Conservation (phyloP, 2,797 vertebrate genomes). For the Acrossocheilus wenchowensis region DNA sequence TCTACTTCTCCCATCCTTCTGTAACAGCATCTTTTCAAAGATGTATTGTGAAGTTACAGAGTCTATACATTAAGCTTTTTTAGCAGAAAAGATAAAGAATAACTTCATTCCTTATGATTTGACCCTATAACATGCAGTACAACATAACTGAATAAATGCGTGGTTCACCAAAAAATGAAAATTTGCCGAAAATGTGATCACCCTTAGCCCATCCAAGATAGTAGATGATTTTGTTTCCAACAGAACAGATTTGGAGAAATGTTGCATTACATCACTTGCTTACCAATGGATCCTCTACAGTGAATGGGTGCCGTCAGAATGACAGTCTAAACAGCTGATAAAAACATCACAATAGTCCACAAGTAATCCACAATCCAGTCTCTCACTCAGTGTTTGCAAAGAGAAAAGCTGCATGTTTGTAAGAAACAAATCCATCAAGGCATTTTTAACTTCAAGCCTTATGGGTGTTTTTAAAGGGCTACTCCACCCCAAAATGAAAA, state of each 20-base stretch:
- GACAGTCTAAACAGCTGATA: neutral
- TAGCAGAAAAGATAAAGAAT: neutral
- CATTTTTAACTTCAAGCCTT: too few species aligned
- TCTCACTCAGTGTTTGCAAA: neutral
- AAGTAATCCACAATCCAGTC: neutral
- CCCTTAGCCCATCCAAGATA: too few species aligned
- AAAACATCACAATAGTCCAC: neutral
- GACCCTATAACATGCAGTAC: neutral
- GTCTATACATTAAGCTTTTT: neutral
- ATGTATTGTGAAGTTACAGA: slow-evolving; percentile 9
- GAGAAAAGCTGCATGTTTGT: neutral
- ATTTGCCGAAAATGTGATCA: neutral
- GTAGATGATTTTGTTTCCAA: neutral
- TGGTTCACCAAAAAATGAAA: neutral
- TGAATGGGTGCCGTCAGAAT: neutral
- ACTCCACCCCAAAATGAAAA: too few species aligned
- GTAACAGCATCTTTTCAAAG: neutral
- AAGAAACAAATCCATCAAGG: too few species aligned
- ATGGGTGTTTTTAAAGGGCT: too few species aligned
- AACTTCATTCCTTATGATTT: neutral
- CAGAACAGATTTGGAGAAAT: neutral
- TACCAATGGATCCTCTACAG: neutral
- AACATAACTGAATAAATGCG: neutral
- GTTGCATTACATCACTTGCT: neutral
- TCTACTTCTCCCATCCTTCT: neutral